Percentiles rank a stretch among this genome's conserved stretches.
Conservation (phyloP, 2,113 vertebrate species). For the Poeciliopsis prolifica region DNA sequence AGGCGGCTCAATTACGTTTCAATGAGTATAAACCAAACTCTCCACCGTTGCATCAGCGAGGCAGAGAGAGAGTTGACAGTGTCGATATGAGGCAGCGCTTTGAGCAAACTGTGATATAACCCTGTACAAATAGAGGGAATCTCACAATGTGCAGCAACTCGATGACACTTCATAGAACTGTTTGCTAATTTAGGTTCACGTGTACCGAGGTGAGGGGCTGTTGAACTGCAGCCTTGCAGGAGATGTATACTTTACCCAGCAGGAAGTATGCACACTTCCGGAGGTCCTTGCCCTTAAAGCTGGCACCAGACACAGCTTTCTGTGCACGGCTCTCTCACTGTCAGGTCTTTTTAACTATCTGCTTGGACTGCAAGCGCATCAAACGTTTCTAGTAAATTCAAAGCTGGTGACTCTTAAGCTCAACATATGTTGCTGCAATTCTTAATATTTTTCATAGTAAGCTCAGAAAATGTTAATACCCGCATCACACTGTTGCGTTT, state of each 20-base stretch:
- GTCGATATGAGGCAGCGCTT: constrained; percentile 60
- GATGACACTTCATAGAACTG: constrained; percentile 63
- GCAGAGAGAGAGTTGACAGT: constrained; percentile 43
- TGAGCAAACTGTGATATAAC: constrained; percentile 78
- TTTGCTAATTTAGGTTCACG: constrained; percentile 62
- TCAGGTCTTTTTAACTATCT: neutral
- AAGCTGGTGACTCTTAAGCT: neutral
- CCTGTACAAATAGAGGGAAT: constrained; percentile 60
- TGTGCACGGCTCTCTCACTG: neutral
- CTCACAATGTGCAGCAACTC: constrained; percentile 60
- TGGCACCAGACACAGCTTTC: neutral
- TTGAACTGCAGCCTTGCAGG: constrained; percentile 17
- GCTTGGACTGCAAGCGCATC: neutral
- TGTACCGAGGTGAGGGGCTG: constrained; percentile 19
- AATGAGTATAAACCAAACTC: constrained; percentile 15
- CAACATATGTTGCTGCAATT: neutral
- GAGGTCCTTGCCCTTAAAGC: neutral
- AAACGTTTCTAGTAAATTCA: neutral
- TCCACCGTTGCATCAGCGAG: constrained; percentile 35
- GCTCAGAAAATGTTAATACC: neutral
- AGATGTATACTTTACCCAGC: neutral
- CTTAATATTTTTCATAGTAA: neutral
- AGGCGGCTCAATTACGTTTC: neutral
- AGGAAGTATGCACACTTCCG: neutral
- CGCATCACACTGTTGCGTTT: neutral